Conservation (phyloP, 2,888 invertebrate species). For the Rhingia rostrata region DNA sequence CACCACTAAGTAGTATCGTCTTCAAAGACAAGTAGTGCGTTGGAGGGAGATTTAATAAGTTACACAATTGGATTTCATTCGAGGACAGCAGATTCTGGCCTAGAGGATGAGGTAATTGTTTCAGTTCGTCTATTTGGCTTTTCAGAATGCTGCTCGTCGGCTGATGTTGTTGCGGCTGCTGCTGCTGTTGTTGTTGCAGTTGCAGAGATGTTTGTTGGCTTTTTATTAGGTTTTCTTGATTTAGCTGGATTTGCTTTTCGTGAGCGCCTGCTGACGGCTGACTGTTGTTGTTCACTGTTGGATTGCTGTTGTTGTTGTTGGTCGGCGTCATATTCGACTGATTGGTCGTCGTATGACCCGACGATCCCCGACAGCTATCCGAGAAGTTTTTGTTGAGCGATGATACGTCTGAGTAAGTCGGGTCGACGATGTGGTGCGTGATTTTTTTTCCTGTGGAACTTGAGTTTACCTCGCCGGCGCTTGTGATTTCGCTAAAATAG, state of each 20-base stretch:
- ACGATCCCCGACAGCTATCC: constrained; percentile 84
- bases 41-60: constrained; percentile 90
- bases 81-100: constrained; percentile 86
- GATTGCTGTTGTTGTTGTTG: constrained; percentile 83
- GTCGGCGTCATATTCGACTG: constrained; percentile 85
- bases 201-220: constrained; percentile 74
- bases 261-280: constrained; percentile 65
- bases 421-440: constrained; percentile 89
- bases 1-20: constrained; percentile 88
- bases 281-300: constrained; percentile 79
- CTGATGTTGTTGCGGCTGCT: constrained; percentile 75
- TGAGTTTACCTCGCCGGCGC: constrained; percentile 84
- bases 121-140: constrained; percentile 81
- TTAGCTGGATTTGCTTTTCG: constrained; percentile 69
- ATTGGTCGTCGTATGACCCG: constrained; percentile 83
- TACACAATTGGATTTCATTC: constrained; percentile 90
- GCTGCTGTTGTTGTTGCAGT: constrained; percentile 76
- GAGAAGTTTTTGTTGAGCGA: constrained; percentile 83
- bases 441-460: constrained; percentile 94
- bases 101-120: constrained; percentile 79
- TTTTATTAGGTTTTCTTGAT: constrained; percentile 78
- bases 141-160: constrained; percentile 85
- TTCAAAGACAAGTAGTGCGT: constrained; percentile 95
- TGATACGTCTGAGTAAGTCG: constrained; percentile 83
- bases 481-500: constrained; percentile 80